phyloP scores from a whole-genome alignment of 2,888 invertebrate species.

The Dasypolia templi region DNA sequence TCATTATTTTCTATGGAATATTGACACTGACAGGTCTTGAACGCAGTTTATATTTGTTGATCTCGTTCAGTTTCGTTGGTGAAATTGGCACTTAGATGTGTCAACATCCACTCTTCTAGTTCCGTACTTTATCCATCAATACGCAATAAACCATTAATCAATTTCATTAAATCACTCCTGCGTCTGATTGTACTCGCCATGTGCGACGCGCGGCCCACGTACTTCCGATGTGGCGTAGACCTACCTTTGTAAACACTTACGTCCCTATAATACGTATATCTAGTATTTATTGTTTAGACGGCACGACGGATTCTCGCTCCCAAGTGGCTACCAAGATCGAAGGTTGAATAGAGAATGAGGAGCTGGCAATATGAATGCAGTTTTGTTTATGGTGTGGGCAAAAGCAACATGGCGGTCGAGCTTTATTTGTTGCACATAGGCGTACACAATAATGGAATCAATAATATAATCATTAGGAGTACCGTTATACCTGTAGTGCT shows the following conservation, averaged over 20 bases:
- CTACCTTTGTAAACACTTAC: constrained; percentile 41
- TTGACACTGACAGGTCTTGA: too few relatives aligned
- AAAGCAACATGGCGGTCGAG: constrained; percentile 24
- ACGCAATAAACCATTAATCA: constrained; percentile 42
- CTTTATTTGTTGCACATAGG: constrained; percentile 5
- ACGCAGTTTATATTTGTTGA: too few relatives aligned
- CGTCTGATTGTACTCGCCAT: constrained; percentile 49
- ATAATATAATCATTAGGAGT: not conserved
- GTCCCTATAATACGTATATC: constrained; percentile 12
- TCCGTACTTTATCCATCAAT: constrained; percentile 27
- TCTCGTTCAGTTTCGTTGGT: too few relatives aligned
- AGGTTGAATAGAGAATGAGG: constrained; percentile 45
- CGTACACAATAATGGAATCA: not conserved
- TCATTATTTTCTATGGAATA: too few relatives aligned
- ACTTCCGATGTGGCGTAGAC: constrained; percentile 56
- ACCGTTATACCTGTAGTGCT: too few relatives aligned
- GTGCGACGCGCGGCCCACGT: constrained; percentile 52
- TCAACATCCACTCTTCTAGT: not conserved
- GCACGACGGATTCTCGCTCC: constrained; percentile 32
- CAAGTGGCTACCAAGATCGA: constrained; percentile 29
- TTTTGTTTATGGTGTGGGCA: constrained; percentile 37
- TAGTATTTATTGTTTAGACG: constrained; percentile 44
- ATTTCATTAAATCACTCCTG: constrained; percentile 30
- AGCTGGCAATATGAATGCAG: constrained; percentile 21
- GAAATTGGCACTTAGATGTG: too few relatives aligned